Percentiles rank a stretch among this genome's conserved stretches.
phyloP scores from a whole-genome alignment of 30 jellyfish, hydroid and myxozoan genomes.

The Clytia hemisphaerica region DNA sequence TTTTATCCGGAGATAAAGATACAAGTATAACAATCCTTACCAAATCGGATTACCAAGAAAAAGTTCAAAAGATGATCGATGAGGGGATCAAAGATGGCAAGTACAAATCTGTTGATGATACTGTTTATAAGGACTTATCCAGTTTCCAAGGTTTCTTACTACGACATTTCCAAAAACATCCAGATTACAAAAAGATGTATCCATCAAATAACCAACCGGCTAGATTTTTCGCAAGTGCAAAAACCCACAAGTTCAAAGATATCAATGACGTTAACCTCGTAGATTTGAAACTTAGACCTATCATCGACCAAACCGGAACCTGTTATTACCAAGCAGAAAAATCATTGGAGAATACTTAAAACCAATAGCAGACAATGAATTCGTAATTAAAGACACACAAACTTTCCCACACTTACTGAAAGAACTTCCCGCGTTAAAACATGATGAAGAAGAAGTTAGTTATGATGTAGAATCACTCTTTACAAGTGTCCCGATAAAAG shows the following conservation, averaged over 20 bases:
- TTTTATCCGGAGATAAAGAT: conserved; percentile 33
- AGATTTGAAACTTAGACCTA: not conserved
- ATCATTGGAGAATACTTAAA: not conserved
- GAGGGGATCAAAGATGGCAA: conserved; percentile 24
- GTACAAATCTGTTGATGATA: not conserved
- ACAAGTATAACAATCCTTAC: conserved; percentile 7
- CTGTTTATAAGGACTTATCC: not conserved
- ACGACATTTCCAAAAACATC: conserved; percentile 25
- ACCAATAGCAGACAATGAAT: not conserved
- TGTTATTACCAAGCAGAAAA: not conserved
- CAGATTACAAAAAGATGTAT: conserved; percentile 10
- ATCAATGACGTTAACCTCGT: not conserved
- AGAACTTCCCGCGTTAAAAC: not conserved
- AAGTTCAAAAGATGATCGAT: conserved; percentile 26
- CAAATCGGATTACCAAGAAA: conserved; percentile 16
- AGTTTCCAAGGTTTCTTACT: conserved; percentile 16
- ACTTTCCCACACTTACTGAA: not conserved
- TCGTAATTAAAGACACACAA: not conserved
- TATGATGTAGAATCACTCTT: too few relatives aligned
- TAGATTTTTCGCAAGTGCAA: conserved; percentile 20
- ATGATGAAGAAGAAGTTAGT: not conserved
- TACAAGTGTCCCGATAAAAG: too few relatives aligned
- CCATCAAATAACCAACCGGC: conserved; percentile 38
- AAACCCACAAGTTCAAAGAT: conserved; percentile 11
- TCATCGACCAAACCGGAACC: not conserved